Evolutionary conservation across 2,888 invertebrate genomes (phyloP), one percentile per base, ranked within the genome.

Genomic region (Palloptera scutellata): DNA sequence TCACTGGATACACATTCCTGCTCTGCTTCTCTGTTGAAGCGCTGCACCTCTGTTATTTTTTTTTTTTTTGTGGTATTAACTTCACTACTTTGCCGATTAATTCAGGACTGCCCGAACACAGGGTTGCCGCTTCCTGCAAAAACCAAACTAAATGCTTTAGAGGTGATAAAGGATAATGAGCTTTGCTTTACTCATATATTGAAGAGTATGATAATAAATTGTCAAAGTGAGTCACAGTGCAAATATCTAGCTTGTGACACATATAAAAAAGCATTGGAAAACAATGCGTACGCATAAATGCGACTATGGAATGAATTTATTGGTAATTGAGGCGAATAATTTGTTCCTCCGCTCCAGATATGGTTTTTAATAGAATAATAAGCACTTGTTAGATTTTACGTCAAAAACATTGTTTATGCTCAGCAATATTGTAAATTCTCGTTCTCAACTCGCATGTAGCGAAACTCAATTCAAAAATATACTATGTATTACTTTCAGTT

Each of bases 1-100:
- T 66, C 70, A 70, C 72, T 70, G 68, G 70, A 72, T 72, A 72
- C 30, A 30, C 72, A 72, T 72, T 72, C 68, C 68, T 70, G 66
- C 66, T 71, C 69, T 70, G 67, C 61, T 48, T 48, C 48, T 48
- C 30, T 30, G 57, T 15, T 41, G 57, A 20, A 30, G 57, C 57
- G 57, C 15, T 68, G 72, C 72, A 66, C 65, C 68, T 70, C 70
- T 71, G 69, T 67, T 69, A 6, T 69, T 55, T 64, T 55, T 67
- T 69, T 59, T 65, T 57, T 64, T 62, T 63, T 48, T 62, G 45
- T 30, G 19, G 63, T 51, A 42, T 62, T 45, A 19, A 53, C 20
- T 17, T 45, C 42, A 64, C 45, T 60, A 61, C 58, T 58, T 20
- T 55, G 55, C 48, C 11, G 52, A 63, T 54, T 60, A 19, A 30